A percentile compares a stretch with the other conserved stretches of the same genome.
These are phyloP conservation scores for Sarcophaga variegata DNA, from an alignment of 2,888 invertebrate genomes.

Conservation along the genomic window DNA sequence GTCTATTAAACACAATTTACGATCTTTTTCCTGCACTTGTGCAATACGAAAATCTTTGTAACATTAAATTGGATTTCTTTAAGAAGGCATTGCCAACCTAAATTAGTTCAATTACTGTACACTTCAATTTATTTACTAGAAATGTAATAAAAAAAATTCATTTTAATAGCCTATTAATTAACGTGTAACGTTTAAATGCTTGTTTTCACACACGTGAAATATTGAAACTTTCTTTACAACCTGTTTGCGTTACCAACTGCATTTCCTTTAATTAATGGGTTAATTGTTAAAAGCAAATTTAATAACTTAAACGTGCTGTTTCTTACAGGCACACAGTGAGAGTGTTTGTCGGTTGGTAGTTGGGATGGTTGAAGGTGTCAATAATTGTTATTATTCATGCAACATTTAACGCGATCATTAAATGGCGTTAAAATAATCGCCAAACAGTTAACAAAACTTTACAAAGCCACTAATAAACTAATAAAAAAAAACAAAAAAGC, in stretches of 20 bases:
- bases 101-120: not conserved
- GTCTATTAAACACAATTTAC: too few species aligned
- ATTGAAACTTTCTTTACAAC: not conserved
- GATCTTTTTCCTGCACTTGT: too few species aligned
- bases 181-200: not conserved
- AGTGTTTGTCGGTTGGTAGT: too few species aligned
- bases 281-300: conserved; percentile 44
- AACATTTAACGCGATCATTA: conserved; percentile 67
- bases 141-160: not conserved
- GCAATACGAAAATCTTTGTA: too few species aligned
- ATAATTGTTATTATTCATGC: conserved; percentile 69
- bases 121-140: not conserved
- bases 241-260: not conserved
- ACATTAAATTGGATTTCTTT: too few species aligned
- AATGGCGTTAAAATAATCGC: conserved; percentile 67
- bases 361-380: conserved; percentile 60
- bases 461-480: not conserved
- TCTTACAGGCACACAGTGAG: too few species aligned
- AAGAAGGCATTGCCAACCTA: not conserved
- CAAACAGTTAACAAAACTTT: conserved; percentile 56
- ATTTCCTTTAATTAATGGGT: conserved; percentile 48
- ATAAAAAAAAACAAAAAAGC: conserved; percentile 3
- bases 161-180: not conserved
- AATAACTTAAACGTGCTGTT: conserved; percentile 18
- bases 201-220: not conserved